phyloP scores from a whole-genome alignment of 2,113 vertebrate genomes.

The Xiphophorus maculatus region DNA sequence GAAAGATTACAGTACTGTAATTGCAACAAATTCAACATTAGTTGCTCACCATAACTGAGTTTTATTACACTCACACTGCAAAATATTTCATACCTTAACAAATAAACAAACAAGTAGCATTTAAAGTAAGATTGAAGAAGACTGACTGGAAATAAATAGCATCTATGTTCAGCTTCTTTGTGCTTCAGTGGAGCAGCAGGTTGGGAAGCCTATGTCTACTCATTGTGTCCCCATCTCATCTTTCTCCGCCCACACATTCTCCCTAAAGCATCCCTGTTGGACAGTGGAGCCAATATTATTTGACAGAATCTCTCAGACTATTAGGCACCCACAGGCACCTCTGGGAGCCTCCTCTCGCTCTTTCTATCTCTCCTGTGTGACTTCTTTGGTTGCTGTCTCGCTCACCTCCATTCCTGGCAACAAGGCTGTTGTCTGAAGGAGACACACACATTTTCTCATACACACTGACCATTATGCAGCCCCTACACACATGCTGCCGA shows the following conservation, averaged over 20 bases:
- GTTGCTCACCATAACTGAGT: too few species aligned
- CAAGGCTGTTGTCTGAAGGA: too few species aligned
- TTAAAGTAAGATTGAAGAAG: background rate
- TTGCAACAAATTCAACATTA: too few species aligned
- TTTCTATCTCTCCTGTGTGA: background rate
- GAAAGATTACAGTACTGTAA: too few species aligned
- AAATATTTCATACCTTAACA: too few species aligned
- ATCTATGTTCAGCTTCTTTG: conserved; percentile 21
- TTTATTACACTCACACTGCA: too few species aligned
- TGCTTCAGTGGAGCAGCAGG: conserved; percentile 25
- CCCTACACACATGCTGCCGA: too few species aligned
- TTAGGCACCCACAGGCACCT: conserved; percentile 60
- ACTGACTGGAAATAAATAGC: background rate
- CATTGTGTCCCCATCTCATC: conserved; percentile 30
- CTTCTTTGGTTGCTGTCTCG: too few species aligned
- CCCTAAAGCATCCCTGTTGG: conserved; percentile 63
- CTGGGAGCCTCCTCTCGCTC: conserved; percentile 39
- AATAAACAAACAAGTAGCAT: too few species aligned
- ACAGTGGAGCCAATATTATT: conserved; percentile 64
- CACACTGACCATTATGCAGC: too few species aligned
- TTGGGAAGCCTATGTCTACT: conserved; percentile 30
- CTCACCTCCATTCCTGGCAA: too few species aligned
- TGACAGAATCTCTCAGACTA: conserved; percentile 73
- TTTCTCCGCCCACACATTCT: conserved; percentile 45
- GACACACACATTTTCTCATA: too few species aligned